phyloP scores from a whole-genome alignment of 2,113 vertebrate genomes.

The Chionomys nivalis region DNA sequence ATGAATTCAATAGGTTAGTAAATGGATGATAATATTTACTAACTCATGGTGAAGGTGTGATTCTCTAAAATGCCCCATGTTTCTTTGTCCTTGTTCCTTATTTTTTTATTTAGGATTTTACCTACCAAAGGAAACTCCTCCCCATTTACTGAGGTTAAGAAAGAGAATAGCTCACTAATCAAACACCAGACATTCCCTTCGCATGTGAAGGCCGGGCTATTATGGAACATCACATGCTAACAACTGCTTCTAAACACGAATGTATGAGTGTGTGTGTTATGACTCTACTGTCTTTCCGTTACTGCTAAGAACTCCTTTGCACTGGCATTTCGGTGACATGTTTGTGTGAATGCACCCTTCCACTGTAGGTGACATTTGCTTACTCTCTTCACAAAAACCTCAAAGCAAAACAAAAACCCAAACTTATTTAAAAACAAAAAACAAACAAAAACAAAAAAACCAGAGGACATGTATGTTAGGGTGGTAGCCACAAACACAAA shows the following conservation, averaged over 20 bases:
- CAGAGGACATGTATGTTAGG: background rate
- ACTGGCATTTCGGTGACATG: background rate
- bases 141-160: background rate
- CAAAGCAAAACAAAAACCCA: background rate
- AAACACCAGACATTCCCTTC: background rate
- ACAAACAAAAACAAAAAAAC: too few relatives aligned
- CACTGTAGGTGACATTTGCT: background rate
- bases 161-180: background rate
- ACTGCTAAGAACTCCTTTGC: background rate
- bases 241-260: background rate
- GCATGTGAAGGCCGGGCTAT: background rate
- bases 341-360: background rate
- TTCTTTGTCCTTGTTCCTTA: background rate
- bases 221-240: background rate
- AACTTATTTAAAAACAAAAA: too few relatives aligned
- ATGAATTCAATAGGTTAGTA: background rate
- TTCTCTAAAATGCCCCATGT: background rate
- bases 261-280: background rate
- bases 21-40: background rate
- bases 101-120: slow-evolving; percentile 7
- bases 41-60: background rate
- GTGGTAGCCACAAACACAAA: background rate
- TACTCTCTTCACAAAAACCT: background rate
- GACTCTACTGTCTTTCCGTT: background rate
- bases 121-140: background rate